Evolutionary conservation across 2,113 vertebrate genomes (phyloP).

Genomic region (Scopus umbretta): DNA sequence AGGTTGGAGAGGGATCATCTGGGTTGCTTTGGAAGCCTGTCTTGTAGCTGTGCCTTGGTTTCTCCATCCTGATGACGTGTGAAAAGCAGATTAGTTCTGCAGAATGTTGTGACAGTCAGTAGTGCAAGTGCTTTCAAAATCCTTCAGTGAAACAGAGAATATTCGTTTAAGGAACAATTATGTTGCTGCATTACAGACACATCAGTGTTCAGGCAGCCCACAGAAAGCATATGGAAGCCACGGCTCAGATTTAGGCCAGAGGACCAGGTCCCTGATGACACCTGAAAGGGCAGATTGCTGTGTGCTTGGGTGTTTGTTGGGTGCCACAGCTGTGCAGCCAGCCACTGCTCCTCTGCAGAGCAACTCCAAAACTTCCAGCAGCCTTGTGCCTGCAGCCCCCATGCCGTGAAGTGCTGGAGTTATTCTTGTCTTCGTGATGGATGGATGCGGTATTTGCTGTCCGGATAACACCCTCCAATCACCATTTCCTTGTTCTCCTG

Average conservation of each 20-base stretch:
- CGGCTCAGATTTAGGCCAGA: neutral
- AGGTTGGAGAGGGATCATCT: neutral
- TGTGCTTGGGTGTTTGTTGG: neutral
- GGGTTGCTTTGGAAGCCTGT: neutral
- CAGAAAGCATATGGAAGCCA: neutral
- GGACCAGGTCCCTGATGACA: too few relatives aligned
- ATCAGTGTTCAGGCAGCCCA: neutral
- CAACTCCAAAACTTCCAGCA: neutral
- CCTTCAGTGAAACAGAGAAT: neutral
- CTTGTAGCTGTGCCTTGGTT: neutral
- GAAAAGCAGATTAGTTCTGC: neutral
- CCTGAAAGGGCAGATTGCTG: neutral
- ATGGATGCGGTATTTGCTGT: neutral
- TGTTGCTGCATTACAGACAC: neutral
- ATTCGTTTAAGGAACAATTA: neutral
- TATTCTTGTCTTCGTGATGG: neutral
- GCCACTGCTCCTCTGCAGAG: neutral
- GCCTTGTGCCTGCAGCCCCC: neutral
- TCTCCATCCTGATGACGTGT: neutral
- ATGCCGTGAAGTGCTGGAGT: rapidly evolving
- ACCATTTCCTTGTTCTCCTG: neutral
- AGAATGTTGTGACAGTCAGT: neutral
- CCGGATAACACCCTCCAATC: neutral
- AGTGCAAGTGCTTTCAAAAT: neutral
- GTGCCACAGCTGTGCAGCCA: neutral